Percentiles rank a stretch among this genome's conserved stretches.
phyloP scores from a whole-genome alignment of 2,113 vertebrate species.

The Ia io region DNA sequence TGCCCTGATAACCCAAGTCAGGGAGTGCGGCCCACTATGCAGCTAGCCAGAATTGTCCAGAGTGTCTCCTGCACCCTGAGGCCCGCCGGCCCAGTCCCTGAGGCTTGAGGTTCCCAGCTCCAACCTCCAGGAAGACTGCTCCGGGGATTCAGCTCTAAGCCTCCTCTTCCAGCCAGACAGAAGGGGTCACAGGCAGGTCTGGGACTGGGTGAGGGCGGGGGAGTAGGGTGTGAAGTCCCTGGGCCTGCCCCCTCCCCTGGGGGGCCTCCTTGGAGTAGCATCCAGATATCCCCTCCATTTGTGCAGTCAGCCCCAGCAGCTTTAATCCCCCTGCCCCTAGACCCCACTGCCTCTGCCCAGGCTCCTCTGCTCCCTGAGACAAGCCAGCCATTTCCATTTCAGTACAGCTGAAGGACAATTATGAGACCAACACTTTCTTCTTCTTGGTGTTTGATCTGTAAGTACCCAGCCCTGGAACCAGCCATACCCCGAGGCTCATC shows the following conservation, averaged over 20 bases:
- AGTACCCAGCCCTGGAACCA: constrained; percentile 79
- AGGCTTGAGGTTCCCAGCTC: not conserved
- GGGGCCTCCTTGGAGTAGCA: not conserved
- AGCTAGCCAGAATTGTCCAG: not conserved
- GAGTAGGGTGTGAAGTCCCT: not conserved
- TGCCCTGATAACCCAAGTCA: not conserved
- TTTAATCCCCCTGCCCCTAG: not conserved
- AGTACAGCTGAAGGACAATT: constrained; percentile 98
- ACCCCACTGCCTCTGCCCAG: not conserved
- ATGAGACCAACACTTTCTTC: constrained; percentile 94
- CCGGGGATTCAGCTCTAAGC: not conserved
- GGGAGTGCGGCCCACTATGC: not conserved
- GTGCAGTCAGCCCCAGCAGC: not conserved
- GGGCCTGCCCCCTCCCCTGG: not conserved
- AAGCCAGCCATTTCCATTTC: constrained; percentile 73
- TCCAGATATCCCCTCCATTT: not conserved
- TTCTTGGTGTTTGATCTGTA: constrained; percentile 98
- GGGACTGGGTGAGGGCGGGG: not conserved
- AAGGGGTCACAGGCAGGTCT: not conserved
- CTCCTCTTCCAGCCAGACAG: not conserved
- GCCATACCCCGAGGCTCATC: not conserved
- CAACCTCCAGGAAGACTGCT: not conserved
- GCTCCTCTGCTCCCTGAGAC: constrained; percentile 14
- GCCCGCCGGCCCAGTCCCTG: fast-evolving
- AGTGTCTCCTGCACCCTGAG: not conserved